These are phyloP conservation scores for Triplophysa siluroides DNA, from an alignment of 2,113 vertebrate species.

Conservation along the genomic window DNA sequence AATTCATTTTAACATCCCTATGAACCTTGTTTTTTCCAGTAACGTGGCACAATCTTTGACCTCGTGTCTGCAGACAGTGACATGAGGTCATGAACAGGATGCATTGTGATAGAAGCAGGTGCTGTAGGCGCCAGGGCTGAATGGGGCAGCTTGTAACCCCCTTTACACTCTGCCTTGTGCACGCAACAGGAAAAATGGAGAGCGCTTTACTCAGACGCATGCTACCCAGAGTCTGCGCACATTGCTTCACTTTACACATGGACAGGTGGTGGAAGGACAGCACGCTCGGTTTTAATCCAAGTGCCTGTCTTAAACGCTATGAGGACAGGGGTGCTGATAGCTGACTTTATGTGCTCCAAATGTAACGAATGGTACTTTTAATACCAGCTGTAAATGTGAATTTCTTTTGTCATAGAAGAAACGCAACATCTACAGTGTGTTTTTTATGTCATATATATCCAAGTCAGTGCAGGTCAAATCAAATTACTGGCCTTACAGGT, in stretches of 20 bases:
- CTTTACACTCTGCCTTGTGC: background rate
- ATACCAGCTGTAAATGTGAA: background rate
- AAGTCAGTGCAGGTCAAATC: background rate
- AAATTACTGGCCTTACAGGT: background rate
- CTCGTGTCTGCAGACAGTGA: background rate
- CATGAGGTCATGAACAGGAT: background rate
- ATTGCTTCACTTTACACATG: slow-evolving; percentile 5
- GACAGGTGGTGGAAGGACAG: slow-evolving; percentile 26
- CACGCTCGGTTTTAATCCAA: background rate
- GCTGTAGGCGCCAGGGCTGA: slow-evolving; percentile 21
- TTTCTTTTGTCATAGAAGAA: no score
- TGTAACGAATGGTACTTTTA: background rate
- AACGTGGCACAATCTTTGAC: background rate
- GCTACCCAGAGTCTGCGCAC: background rate
- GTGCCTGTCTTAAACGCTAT: background rate
- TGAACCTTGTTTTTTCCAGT: background rate
- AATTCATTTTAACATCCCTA: background rate
- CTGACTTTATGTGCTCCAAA: slow-evolving; percentile 21
- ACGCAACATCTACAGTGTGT: no score
- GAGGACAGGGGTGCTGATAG: slow-evolving; percentile 12
- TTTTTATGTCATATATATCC: no score
- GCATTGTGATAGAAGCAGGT: slow-evolving; percentile 41
- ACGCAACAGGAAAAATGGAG: slow-evolving; percentile 3
- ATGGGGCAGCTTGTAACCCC: background rate
- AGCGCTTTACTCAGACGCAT: background rate